These are phyloP conservation scores for Odobenus rosmarus DNA, from an alignment of 2,113 vertebrate species.

Conservation along the genomic window DNA sequence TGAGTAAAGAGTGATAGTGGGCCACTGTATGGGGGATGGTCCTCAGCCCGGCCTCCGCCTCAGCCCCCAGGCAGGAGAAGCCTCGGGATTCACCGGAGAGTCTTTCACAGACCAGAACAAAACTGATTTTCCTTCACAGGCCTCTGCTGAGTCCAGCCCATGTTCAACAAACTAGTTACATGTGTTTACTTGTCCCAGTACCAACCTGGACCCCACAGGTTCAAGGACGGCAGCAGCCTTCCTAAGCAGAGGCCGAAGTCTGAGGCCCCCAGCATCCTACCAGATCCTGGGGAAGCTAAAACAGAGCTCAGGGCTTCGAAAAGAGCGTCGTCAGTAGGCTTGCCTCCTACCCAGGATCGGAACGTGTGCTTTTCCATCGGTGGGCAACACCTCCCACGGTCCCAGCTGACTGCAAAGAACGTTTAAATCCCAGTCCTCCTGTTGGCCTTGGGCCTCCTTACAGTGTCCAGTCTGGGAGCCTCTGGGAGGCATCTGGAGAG, in stretches of 20 bases:
- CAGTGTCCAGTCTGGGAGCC: not conserved
- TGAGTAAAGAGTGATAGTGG: not conserved
- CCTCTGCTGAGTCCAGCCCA: not conserved
- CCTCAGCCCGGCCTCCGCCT: not conserved
- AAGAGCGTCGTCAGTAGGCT: fast-evolving
- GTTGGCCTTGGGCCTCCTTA: not conserved
- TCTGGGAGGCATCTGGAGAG: not conserved
- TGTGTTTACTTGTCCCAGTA: not conserved
- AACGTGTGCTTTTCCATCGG: fast-evolving
- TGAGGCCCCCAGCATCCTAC: not conserved
- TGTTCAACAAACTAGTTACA: fast-evolving
- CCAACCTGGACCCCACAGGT: fast-evolving
- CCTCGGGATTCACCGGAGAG: not conserved
- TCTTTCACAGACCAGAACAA: not conserved
- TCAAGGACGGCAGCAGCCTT: not conserved
- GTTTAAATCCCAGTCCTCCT: not conserved
- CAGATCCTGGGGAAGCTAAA: not conserved
- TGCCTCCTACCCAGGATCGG: not conserved
- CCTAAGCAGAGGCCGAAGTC: not conserved
- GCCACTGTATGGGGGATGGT: fast-evolving
- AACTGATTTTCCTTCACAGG: not conserved
- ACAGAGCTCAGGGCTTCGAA: fast-evolving
- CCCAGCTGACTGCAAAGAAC: too few species aligned
- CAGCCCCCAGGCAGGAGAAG: not conserved
- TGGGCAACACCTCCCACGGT: not conserved